Conservation (phyloP, 1,140 invertebrate genomes). For the Paralvinella palmiformis region DNA sequence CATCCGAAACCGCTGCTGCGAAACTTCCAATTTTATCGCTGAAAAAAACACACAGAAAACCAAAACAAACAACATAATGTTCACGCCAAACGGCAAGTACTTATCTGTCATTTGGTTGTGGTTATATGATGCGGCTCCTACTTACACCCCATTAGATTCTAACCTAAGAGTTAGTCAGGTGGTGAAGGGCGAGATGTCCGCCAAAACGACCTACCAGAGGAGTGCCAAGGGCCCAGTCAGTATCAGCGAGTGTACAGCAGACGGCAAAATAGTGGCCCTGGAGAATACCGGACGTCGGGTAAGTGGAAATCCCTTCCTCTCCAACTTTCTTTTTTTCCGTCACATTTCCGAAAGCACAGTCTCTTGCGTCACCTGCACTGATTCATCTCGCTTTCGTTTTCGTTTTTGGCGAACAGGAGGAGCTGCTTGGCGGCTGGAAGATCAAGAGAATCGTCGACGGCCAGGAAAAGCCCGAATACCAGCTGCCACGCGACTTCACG, state of each 20-base stretch:
- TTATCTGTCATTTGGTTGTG: too few relatives aligned
- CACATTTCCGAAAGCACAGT: background rate
- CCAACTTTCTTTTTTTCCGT: background rate
- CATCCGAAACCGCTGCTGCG: too few relatives aligned
- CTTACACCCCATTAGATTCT: slow-evolving; percentile 9
- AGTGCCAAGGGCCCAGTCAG: slow-evolving; percentile 21
- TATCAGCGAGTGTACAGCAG: slow-evolving; percentile 20
- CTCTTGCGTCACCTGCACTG: background rate
- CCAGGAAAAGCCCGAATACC: slow-evolving; percentile 10
- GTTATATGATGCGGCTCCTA: background rate
- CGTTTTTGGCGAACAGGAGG: slow-evolving; percentile 28
- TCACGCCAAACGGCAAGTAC: too few relatives aligned
- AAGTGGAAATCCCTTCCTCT: background rate
- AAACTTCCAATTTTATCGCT: too few relatives aligned
- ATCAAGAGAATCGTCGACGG: slow-evolving; percentile 36
- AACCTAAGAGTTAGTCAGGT: slow-evolving; percentile 20
- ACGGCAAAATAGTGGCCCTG: slow-evolving; percentile 18
- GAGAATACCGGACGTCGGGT: slow-evolving; percentile 24
- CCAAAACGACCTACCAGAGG: slow-evolving; percentile 23
- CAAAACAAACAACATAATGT: too few relatives aligned
- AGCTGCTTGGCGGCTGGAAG: slow-evolving; percentile 35
- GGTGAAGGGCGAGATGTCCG: slow-evolving; percentile 23
- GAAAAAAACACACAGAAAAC: too few relatives aligned
- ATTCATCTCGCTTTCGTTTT: background rate
- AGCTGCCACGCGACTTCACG: slow-evolving; percentile 3